Evolutionary conservation across 1,140 invertebrate species (phyloP).

Genomic region (Halictus rubicundus): DNA sequence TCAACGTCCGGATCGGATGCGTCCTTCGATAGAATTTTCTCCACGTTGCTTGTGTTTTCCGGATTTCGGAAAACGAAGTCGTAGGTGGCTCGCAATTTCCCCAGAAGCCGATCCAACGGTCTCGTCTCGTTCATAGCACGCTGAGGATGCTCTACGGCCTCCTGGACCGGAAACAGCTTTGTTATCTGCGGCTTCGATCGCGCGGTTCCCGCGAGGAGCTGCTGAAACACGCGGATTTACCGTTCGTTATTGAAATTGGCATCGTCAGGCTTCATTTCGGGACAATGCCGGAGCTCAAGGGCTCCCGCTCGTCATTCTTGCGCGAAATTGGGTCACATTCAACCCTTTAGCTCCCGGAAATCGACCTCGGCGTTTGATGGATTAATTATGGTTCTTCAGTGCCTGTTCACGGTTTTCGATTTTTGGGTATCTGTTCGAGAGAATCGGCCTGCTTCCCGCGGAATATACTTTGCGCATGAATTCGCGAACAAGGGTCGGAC

Average conservation of each 20-base stretch:
- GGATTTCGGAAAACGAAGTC: constrained; percentile 71
- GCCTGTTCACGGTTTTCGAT: no score
- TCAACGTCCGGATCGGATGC: constrained; percentile 29
- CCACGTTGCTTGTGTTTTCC: constrained; percentile 67
- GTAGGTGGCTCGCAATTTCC: constrained; percentile 72
- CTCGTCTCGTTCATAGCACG: constrained; percentile 52
- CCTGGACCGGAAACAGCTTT: constrained; percentile 69
- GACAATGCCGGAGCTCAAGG: background rate
- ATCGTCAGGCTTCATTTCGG: background rate
- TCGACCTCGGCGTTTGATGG: no score
- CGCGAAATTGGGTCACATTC: no score
- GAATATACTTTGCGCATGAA: no score
- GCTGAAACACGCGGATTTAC: constrained; percentile 43
- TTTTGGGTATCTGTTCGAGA: no score
- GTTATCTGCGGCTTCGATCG: constrained; percentile 69
- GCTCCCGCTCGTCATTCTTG: background rate
- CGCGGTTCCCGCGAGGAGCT: constrained; percentile 65
- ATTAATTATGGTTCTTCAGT: no score
- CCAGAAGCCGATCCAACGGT: constrained; percentile 69
- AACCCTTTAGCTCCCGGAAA: background rate
- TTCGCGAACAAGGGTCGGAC: no score
- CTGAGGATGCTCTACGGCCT: constrained; percentile 59
- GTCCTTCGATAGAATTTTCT: constrained; percentile 57
- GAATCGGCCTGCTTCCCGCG: no score
- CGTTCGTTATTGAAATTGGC: background rate